Conservation (phyloP, 1,140 invertebrate species). For the Tyrophagus putrescentiae region DNA sequence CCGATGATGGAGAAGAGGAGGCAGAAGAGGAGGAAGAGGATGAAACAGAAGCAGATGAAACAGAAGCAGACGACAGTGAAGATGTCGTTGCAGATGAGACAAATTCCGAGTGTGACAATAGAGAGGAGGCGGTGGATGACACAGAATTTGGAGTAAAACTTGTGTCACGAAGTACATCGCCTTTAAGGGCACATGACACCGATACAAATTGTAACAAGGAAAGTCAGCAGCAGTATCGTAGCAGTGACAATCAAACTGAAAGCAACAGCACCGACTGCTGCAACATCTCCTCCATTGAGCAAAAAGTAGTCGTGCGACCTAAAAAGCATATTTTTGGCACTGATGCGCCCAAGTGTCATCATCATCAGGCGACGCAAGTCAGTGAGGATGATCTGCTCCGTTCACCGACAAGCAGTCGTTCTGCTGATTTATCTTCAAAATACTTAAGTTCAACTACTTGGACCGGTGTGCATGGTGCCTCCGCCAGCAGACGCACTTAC, state of each 20-base stretch:
- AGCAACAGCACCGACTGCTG: neutral
- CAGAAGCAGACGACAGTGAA: neutral
- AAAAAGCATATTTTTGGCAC: slow-evolving; percentile 12
- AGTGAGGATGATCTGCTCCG: neutral
- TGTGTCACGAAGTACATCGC: slow-evolving; percentile 7
- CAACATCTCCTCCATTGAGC: neutral
- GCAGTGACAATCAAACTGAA: neutral
- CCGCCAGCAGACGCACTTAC: neutral
- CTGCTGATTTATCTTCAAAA: neutral
- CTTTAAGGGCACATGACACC: neutral
- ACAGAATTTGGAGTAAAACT: neutral
- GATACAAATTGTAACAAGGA: neutral
- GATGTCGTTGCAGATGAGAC: neutral
- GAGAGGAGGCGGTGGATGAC: neutral
- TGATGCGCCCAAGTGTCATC: slow-evolving; percentile 6
- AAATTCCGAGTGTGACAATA: neutral
- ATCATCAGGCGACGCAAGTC: slow-evolving; percentile 13
- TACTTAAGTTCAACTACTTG: neutral
- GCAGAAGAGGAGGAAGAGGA: neutral
- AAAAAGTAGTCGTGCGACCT: neutral
- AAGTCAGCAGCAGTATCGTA: too few species aligned
- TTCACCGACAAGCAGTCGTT: neutral
- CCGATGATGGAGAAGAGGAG: too few species aligned
- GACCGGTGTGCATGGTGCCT: too few species aligned
- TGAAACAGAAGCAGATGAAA: neutral